phyloP scores from a whole-genome alignment of 1,140 invertebrate species.

The Chrysomallon squamiferum region DNA sequence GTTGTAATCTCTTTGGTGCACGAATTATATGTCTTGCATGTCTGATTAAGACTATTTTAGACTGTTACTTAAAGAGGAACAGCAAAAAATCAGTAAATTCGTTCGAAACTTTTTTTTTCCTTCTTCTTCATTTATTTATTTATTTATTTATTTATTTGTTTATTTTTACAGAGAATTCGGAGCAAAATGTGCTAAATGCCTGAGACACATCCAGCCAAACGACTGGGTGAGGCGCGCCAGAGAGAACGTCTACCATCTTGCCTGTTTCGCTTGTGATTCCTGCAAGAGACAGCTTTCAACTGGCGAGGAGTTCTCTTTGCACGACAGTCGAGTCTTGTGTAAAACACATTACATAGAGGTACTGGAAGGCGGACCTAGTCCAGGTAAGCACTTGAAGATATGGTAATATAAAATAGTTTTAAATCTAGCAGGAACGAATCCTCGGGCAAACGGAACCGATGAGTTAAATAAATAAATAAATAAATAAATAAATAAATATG shows the following conservation, averaged over 20 bases:
- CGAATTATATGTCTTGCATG: too few species aligned
- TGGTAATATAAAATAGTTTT: too few species aligned
- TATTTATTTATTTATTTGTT: neutral
- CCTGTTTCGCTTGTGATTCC: constrained; percentile 97
- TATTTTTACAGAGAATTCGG: constrained; percentile 84
- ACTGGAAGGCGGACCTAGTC: constrained; percentile 83
- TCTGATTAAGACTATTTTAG: too few species aligned
- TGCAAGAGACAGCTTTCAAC: constrained; percentile 96
- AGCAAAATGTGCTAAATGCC: constrained; percentile 95
- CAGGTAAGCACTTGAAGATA: constrained; percentile 72
- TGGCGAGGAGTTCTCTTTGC: constrained; percentile 95
- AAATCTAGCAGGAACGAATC: neutral
- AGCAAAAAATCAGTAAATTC: too few species aligned
- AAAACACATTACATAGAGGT: constrained; percentile 96
- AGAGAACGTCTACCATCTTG: constrained; percentile 95
- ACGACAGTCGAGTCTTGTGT: constrained; percentile 91
- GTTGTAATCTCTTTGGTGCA: too few species aligned
- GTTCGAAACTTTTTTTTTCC: too few species aligned
- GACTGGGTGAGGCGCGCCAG: constrained; percentile 97
- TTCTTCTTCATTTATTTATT: neutral
- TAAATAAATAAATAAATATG: too few species aligned
- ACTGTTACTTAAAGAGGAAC: too few species aligned
- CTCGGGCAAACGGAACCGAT: neutral
- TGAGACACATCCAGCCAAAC: constrained; percentile 86
- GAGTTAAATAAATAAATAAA: neutral